Evolutionary conservation across 2,888 invertebrate species (phyloP).

Genomic region (Eupelmus urozonus): DNA sequence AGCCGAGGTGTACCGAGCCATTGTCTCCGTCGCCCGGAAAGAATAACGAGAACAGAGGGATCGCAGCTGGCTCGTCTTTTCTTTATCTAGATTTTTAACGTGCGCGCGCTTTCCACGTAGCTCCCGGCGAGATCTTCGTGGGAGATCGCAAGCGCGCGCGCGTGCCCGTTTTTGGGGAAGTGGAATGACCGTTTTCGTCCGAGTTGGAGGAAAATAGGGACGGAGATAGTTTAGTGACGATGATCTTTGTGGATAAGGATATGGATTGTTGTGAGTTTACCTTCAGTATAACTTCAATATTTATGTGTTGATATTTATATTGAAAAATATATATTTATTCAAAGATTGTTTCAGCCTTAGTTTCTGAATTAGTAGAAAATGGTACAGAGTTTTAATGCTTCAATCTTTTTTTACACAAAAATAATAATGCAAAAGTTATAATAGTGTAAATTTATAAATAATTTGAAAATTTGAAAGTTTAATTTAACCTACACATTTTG

Average conservation of each 20-base stretch:
- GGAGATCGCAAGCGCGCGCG: conserved; percentile 24
- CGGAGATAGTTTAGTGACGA: background rate
- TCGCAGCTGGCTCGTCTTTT: conserved; percentile 31
- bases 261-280: background rate
- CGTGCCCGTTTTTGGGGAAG: conserved; percentile 35
- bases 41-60: conserved; percentile 56
- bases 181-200: background rate
- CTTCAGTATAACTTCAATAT: background rate
- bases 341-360: too few relatives aligned
- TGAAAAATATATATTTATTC: background rate
- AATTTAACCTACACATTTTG: too few relatives aligned
- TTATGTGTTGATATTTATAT: background rate
- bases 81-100: too few relatives aligned
- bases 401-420: too few relatives aligned
- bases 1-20: conserved; percentile 39
- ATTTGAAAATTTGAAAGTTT: too few relatives aligned
- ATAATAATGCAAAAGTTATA: background rate
- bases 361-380: too few relatives aligned
- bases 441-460: too few relatives aligned
- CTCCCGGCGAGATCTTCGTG: background rate
- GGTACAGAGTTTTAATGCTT: too few relatives aligned
- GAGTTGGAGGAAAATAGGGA: background rate
- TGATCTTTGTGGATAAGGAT: conserved; percentile 14
- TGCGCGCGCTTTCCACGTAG: too few relatives aligned
- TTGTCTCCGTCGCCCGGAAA: conserved; percentile 46